Evolutionary conservation across 2,797 vertebrate species (phyloP).

Genomic region (Sebastes minor): DNA sequence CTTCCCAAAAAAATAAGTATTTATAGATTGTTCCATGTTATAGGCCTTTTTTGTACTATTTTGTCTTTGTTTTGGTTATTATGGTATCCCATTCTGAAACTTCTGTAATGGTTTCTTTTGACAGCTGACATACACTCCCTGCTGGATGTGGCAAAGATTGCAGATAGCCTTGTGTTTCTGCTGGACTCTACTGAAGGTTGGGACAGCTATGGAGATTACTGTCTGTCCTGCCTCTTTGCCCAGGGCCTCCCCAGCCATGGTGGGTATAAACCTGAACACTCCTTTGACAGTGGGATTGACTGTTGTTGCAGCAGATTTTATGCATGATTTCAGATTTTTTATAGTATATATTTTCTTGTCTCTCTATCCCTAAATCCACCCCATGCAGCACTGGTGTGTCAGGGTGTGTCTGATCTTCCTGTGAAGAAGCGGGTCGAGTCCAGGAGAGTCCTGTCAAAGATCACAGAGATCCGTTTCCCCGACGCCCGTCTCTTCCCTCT

Average conservation of each 20-base stretch:
- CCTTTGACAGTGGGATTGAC: background rate
- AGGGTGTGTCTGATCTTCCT: slow-evolving; percentile 84
- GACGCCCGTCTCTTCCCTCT: slow-evolving; percentile 87
- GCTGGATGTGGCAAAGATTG: slow-evolving; percentile 93
- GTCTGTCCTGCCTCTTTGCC: slow-evolving; percentile 95
- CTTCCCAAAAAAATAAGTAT: background rate
- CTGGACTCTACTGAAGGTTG: slow-evolving; percentile 90
- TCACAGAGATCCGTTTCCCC: slow-evolving; percentile 88
- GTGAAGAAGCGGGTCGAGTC: slow-evolving; percentile 90
- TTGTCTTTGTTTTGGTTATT: background rate
- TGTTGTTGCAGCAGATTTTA: background rate
- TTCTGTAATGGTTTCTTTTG: slow-evolving; percentile 28
- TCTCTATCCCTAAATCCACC: background rate
- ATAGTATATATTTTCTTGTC: background rate
- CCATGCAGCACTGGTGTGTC: slow-evolving; percentile 86
- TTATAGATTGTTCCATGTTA: accelerated
- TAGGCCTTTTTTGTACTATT: background rate
- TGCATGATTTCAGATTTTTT: background rate
- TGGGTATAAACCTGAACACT: slow-evolving; percentile 66
- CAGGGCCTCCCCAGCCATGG: slow-evolving; percentile 95
- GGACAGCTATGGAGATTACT: slow-evolving; percentile 92
- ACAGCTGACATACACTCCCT: slow-evolving; percentile 90
- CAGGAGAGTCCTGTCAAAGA: slow-evolving; percentile 85
- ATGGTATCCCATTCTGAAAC: background rate
- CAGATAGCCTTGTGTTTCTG: slow-evolving; percentile 92